Conservation (phyloP, 2,797 vertebrate species). For the Amphiprion clarkii region DNA sequence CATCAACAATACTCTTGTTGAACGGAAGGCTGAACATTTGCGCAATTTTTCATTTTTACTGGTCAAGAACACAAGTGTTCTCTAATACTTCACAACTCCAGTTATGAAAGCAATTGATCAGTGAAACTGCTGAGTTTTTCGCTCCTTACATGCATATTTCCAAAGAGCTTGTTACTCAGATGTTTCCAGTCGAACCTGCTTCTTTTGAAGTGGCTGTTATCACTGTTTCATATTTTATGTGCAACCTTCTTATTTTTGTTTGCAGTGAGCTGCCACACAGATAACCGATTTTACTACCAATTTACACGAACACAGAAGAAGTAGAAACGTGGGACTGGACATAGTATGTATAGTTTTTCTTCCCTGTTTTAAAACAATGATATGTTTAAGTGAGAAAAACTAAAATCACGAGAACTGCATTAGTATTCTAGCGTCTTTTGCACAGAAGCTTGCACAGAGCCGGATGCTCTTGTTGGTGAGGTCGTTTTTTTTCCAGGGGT, state of each 20-base stretch:
- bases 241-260: constrained; percentile 7
- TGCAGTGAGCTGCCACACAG: neutral
- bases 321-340: neutral
- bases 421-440: constrained; percentile 1
- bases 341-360: neutral
- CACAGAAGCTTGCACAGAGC: constrained; percentile 45
- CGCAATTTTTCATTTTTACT: neutral
- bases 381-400: neutral
- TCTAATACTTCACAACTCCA: constrained; percentile 5
- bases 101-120: constrained; percentile 6
- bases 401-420: constrained; percentile 8
- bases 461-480: constrained; percentile 23
- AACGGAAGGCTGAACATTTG: neutral
- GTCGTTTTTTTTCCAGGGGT: constrained; percentile 53
- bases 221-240: constrained; percentile 22
- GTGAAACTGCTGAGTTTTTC: neutral
- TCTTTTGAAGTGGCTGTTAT: constrained; percentile 38
- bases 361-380: neutral
- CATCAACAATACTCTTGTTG: neutral
- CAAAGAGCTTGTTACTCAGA: neutral
- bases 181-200: constrained; percentile 20
- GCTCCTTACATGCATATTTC: neutral
- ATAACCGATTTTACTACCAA: neutral
- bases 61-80: neutral
- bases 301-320: neutral